Base-by-base conservation (phyloP, 1,140 invertebrate genomes). In the Tribolium castaneum region DNA sequence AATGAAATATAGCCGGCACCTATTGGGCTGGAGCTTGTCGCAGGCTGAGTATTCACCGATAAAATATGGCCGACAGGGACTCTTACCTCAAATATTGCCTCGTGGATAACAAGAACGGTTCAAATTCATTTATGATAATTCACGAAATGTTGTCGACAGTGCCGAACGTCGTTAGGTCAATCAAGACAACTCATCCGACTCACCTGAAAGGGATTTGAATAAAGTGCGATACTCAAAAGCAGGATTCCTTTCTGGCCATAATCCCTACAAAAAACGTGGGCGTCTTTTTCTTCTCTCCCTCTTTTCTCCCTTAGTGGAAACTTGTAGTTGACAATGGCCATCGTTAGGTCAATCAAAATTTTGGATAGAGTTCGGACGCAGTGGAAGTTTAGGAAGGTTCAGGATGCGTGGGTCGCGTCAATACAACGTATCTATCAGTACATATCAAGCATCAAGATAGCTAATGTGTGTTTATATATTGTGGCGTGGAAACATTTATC, bases 1-100 rank as follows among this genome's bases (percentile, higher is more conserved):
- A 73, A 73, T 73, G 71, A 73, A 73, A 73, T 73, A 73, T 73
- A 73, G 52, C 71, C 49, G 52, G 10, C 71, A 73, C 71, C 71
- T 73, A 54, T 25, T 54, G 71, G 71, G 71, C 45, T 13, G 39
- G 71, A 54, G 52, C 71, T 34, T 73, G 71, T 73, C 71, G 71
- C 50, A 54, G 30, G 9, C 10, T 73, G 30, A 73, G 52, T 54
- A 73, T 73, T 73, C 71, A 54, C 12, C 19, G 71, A 73, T 73
- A 73, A 73, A 73, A 73, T 73, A 73, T 73, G 49, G 49, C 52
- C 50, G 71, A 54, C 19, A 9, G 49, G 70, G 52, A 22, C 71
- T 73, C 50, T 73, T 73, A 52, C 71, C 52, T 73, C 71, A 73
- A 73, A 73, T 73, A 73, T 73, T 52, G 52, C 71, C 22, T 54